Base-by-base conservation (phyloP, 2,797 vertebrate species). In the Pelochelys cantorii region DNA sequence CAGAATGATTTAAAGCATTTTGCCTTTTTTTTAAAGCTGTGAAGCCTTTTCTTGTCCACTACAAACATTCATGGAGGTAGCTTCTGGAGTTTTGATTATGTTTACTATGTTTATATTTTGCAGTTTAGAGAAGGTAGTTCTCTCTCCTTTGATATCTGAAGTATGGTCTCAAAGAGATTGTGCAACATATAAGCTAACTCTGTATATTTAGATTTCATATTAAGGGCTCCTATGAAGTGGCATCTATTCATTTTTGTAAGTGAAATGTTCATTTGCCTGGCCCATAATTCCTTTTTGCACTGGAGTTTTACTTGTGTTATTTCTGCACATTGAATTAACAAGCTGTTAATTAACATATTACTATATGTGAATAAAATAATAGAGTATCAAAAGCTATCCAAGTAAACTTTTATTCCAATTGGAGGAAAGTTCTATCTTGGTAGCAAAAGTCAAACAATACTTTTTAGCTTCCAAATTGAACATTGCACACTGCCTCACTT, bases 301-400 rank as follows among this genome's bases (percentile, higher is more conserved):
- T 92, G 25, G 78, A 93, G 74, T 91, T 92, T 87, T 62, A 84
- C n/a, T 78, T 88, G 83, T 81, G 91, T 92, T 93, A 81, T 94
- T 91, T 91, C 81, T 95, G 65, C 86, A 60, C 95, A 85, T 93
- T 96, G 65, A 77, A 34, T 13, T 92, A 87, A 95, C 96, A 94
- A 92, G 4, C 31, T 96, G 74, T 84, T n/a, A n/a, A n/a, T n/a
- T n/a, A n/a, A n/a, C n/a, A n/a, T n/a, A n/a, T 95, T 95, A 87
- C 53, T 94, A 79, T 94, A 93, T 81, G 84, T 11, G 31, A 96
- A 95, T 95, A 97, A 96, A 97, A 96, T 87, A 97, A 96, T 94
- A 95, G 94, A 97, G 96, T 96, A 85, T 2, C 15, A 93, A 97
- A 55, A 54, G 12, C 78, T 94, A 86, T 93, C 96, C 79, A 94